Conservation (phyloP, 1,140 invertebrate species). For the Drosophila oshimai region DNA sequence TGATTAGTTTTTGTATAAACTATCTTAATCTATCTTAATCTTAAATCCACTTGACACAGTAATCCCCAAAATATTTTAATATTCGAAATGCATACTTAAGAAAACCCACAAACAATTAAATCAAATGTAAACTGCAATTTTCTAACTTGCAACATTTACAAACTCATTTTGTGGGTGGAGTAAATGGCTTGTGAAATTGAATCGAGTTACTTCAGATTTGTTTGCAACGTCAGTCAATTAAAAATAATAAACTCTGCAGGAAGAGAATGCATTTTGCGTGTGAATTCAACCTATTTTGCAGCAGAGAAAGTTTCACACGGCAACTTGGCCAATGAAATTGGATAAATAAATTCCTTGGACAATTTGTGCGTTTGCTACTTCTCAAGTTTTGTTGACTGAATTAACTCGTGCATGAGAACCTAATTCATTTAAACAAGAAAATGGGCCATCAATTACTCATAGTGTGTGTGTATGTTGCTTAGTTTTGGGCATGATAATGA, state of each 20-base stretch:
- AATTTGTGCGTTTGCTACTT: not conserved
- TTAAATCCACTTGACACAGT: no score
- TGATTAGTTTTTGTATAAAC: no score
- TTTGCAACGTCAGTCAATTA: not conserved
- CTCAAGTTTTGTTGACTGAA: not conserved
- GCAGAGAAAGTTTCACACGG: not conserved
- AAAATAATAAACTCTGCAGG: not conserved
- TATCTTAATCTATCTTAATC: no score
- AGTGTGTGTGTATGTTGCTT: not conserved
- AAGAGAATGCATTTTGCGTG: not conserved
- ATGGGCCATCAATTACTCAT: conserved; percentile 5
- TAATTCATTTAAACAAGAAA: conserved; percentile 12
- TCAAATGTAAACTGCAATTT: no score
- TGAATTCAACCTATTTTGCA: not conserved
- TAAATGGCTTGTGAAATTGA: not conserved
- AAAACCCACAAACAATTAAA: no score
- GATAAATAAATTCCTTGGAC: conserved; percentile 15
- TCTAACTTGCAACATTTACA: no score
- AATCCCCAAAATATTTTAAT: no score
- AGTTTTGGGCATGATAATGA: not conserved
- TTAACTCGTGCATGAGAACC: not conserved
- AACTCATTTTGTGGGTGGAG: no score
- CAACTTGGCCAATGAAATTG: conserved; percentile 11
- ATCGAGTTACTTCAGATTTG: not conserved
- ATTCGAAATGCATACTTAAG: no score